phyloP scores from a whole-genome alignment of 2,888 invertebrate species.

The Drosophila pseudotakahashii region DNA sequence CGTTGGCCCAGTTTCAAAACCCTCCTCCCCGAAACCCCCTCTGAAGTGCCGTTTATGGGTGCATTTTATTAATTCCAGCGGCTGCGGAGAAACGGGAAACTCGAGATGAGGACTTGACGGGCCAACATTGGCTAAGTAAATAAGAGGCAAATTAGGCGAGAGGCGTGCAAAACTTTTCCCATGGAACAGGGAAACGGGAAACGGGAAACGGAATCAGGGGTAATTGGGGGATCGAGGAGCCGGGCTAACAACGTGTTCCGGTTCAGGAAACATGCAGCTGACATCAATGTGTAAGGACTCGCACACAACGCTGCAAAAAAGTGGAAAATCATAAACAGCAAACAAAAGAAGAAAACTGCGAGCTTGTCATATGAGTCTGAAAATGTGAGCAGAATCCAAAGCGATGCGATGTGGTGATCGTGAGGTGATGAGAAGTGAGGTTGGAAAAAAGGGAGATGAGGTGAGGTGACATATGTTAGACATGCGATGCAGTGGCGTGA shows the following conservation, averaged over 20 bases:
- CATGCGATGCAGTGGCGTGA: no score
- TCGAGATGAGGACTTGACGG: slow-evolving; percentile 29
- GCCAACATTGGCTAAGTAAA: slow-evolving; percentile 46
- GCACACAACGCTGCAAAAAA: slow-evolving; percentile 14
- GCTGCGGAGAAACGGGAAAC: slow-evolving; percentile 17
- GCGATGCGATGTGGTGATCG: slow-evolving; percentile 20
- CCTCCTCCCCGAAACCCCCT: background rate
- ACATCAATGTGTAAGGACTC: slow-evolving; percentile 56
- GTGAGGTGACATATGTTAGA: slow-evolving; percentile 17
- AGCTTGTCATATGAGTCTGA: slow-evolving; percentile 40
- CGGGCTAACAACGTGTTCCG: slow-evolving; percentile 38
- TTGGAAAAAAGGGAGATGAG: background rate
- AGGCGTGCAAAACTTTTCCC: slow-evolving; percentile 36
- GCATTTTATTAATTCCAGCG: slow-evolving; percentile 46
- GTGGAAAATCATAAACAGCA: slow-evolving; percentile 36
- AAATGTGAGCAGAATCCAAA: slow-evolving; percentile 38
- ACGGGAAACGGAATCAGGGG: background rate
- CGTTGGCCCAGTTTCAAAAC: background rate
- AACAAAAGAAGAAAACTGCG: slow-evolving; percentile 29
- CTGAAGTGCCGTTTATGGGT: slow-evolving; percentile 14
- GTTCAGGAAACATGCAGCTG: slow-evolving; percentile 63
- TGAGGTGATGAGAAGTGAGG: background rate
- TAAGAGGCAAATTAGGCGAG: slow-evolving; percentile 57
- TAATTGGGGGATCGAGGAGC: slow-evolving; percentile 27
- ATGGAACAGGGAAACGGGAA: no score